Evolutionary conservation across 2,797 vertebrate genomes (phyloP).

Genomic region (Microctenopoma steveboyesi): DNA sequence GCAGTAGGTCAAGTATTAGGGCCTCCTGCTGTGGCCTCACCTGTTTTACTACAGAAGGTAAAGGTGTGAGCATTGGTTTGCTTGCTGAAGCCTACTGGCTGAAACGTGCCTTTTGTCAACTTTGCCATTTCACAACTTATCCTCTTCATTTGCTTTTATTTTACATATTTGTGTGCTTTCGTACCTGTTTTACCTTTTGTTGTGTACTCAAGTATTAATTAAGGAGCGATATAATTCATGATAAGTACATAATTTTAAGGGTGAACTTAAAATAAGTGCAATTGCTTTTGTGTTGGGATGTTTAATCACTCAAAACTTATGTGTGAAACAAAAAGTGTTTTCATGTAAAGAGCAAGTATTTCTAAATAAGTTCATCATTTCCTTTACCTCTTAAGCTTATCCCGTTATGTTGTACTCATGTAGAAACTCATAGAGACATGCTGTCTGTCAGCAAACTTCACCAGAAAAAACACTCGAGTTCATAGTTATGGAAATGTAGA

Average conservation of each 20-base stretch:
- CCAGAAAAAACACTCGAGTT: slow-evolving; percentile 41
- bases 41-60: slow-evolving; percentile 7
- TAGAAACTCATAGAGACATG: slow-evolving; percentile 1
- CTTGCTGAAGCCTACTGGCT: background rate
- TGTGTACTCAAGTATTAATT: too few relatives aligned
- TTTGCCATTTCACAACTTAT: background rate
- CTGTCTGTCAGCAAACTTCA: slow-evolving; percentile 12
- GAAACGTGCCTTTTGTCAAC: background rate
- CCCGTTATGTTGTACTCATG: slow-evolving; percentile 1
- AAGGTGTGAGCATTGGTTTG: slow-evolving; percentile 1
- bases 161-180: too few relatives aligned
- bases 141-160: too few relatives aligned
- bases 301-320: background rate
- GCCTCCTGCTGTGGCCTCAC: slow-evolving; percentile 63
- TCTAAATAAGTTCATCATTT: background rate
- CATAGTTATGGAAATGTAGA: slow-evolving; percentile 47
- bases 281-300: background rate
- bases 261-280: background rate
- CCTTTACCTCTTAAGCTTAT: background rate
- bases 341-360: background rate
- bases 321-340: background rate
- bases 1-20: slow-evolving; percentile 27
- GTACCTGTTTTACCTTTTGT: too few relatives aligned
- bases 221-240: too few relatives aligned
- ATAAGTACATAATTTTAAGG: background rate